Evolutionary conservation across 2,797 vertebrate genomes (phyloP).

Genomic region (Coregonus sp.): DNA sequence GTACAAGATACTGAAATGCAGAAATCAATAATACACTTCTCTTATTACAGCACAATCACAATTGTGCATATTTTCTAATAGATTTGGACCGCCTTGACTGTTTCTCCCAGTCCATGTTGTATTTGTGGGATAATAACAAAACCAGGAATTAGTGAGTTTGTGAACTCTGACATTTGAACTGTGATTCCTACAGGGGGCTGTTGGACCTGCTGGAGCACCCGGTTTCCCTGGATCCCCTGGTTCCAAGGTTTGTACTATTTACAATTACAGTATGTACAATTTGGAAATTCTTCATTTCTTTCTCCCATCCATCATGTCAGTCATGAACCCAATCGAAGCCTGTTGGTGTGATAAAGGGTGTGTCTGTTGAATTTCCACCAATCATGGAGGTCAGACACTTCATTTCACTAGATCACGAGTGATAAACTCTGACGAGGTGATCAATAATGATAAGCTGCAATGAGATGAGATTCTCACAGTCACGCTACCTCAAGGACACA

Average conservation of each 20-base stretch:
- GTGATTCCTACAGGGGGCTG: conserved; percentile 82
- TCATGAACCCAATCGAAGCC: neutral
- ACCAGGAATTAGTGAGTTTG: conserved; percentile 6
- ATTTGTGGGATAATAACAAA: neutral
- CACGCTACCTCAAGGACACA: neutral
- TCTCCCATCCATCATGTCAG: neutral
- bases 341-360: neutral
- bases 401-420: too few relatives aligned
- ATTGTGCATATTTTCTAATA: neutral
- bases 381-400: neutral
- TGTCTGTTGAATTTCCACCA: neutral
- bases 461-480: neutral
- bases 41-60: neutral
- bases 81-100: neutral
- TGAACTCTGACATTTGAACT: conserved; percentile 27
- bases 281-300: neutral
- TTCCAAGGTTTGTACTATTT: conserved; percentile 82
- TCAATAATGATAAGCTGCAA: neutral
- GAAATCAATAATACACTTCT: neutral
- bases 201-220: conserved; percentile 91
- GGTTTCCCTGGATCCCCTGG: conserved; percentile 96
- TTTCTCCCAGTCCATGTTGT: neutral
- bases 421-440: neutral
- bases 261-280: neutral
- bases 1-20: too few relatives aligned